Percentiles rank a stretch among this genome's conserved stretches.
These are phyloP conservation scores for Muscicapa striata DNA, from an alignment of 2,797 vertebrate genomes.

Conservation along the genomic window DNA sequence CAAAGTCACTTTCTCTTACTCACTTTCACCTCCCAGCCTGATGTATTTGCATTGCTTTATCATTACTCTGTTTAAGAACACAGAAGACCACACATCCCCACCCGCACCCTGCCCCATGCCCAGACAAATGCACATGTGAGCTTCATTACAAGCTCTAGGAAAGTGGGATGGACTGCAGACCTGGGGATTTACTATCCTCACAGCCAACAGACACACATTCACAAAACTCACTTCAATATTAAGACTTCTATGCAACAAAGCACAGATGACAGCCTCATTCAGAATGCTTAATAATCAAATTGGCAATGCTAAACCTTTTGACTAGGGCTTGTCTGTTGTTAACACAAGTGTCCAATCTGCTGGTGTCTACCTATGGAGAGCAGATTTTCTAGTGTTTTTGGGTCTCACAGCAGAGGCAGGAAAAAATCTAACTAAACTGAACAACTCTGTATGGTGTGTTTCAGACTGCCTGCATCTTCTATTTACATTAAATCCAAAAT, in stretches of 20 bases:
- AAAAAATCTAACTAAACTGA: not conserved
- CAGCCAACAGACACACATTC: not conserved
- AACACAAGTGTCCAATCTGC: not conserved
- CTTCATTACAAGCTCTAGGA: not conserved
- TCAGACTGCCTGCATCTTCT: not conserved
- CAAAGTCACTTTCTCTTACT: not conserved
- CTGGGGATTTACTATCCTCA: not conserved
- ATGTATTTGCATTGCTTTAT: not conserved
- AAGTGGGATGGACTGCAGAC: not conserved
- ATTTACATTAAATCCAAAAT: not conserved
- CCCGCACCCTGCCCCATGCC: too few relatives aligned
- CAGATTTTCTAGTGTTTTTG: not conserved
- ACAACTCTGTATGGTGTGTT: not conserved
- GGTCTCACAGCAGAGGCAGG: not conserved
- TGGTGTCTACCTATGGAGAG: not conserved
- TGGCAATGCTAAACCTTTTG: not conserved
- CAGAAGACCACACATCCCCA: not conserved
- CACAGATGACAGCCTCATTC: not conserved
- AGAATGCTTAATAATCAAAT: not conserved
- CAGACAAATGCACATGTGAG: accelerated
- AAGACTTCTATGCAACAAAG: not conserved
- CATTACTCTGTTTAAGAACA: not conserved
- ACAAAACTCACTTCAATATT: not conserved
- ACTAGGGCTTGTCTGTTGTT: not conserved
- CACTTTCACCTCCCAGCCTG: not conserved